These are phyloP conservation scores for Morone saxatilis DNA, from an alignment of 2,113 vertebrate species.

Conservation along the genomic window DNA sequence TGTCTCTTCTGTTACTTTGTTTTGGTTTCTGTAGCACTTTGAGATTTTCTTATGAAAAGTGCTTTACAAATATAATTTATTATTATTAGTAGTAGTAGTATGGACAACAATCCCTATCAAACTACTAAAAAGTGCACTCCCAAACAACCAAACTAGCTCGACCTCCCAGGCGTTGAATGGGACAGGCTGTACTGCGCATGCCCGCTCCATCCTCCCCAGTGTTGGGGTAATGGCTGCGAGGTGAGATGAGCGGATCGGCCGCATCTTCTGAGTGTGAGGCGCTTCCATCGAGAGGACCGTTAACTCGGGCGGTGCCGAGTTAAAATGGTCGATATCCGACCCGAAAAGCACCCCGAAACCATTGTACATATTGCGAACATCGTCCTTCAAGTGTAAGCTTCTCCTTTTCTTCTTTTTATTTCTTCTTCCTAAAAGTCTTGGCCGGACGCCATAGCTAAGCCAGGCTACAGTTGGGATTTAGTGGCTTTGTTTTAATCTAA, in stretches of 20 bases:
- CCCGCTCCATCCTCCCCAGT: conserved; percentile 40
- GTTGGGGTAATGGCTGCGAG: conserved; percentile 80
- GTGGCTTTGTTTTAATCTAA: neutral
- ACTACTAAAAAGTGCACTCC: neutral
- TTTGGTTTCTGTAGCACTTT: no score
- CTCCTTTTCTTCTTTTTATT: neutral
- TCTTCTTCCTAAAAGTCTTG: neutral
- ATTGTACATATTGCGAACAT: conserved; percentile 67
- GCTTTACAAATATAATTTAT: no score
- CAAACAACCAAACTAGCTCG: neutral
- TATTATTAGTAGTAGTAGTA: no score
- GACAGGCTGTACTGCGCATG: conserved; percentile 67
- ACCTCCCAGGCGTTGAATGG: neutral
- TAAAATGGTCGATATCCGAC: conserved; percentile 83
- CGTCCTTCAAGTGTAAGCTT: conserved; percentile 73
- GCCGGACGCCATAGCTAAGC: conserved; percentile 48
- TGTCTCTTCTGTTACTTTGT: no score
- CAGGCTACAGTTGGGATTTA: conserved; percentile 30
- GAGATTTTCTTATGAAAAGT: no score
- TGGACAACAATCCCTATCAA: neutral
- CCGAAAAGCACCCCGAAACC: conserved; percentile 68
- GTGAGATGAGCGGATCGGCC: conserved; percentile 74
- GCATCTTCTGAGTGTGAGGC: conserved; percentile 73
- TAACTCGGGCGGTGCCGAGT: conserved; percentile 71
- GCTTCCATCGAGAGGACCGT: conserved; percentile 61